phyloP scores from a whole-genome alignment of 1,140 invertebrate species.

The Orius insidiosus region DNA sequence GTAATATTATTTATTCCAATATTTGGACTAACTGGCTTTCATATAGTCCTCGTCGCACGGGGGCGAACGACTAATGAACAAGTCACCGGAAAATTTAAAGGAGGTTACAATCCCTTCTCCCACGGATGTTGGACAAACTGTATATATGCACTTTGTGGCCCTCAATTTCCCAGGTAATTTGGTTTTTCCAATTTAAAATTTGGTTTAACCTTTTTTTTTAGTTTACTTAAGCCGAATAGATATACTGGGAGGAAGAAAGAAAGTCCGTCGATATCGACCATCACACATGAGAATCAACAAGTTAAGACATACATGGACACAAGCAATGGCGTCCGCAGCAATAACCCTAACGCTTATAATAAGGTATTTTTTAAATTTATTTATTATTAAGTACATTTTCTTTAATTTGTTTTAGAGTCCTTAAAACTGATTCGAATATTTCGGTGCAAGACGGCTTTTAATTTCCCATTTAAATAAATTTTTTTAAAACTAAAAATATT shows the following conservation, averaged over 20 bases:
- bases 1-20: no score
- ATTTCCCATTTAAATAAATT: no score
- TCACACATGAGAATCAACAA: slow-evolving; percentile 30
- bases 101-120: slow-evolving; percentile 92
- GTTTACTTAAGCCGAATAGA: slow-evolving; percentile 24
- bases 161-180: slow-evolving; percentile 80
- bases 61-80: slow-evolving; percentile 99
- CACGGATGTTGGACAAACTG: slow-evolving; percentile 86
- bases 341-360: slow-evolving; percentile 77
- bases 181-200: no score
- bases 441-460: no score
- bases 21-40: slow-evolving; percentile 95
- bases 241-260: slow-evolving; percentile 27
- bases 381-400: no score
- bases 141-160: slow-evolving; percentile 87
- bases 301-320: slow-evolving; percentile 95
- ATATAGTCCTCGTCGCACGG: slow-evolving; percentile 87
- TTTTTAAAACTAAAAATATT: no score
- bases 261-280: slow-evolving; percentile 24
- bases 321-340: slow-evolving; percentile 67
- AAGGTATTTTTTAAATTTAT: slow-evolving; percentile 41
- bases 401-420: no score
- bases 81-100: slow-evolving; percentile 95
- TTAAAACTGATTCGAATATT: no score
- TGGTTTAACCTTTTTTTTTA: slow-evolving; percentile 21